Evolutionary conservation across 2,113 vertebrate species (phyloP).

Genomic region (Pseudorhombus dupliciocellatus): DNA sequence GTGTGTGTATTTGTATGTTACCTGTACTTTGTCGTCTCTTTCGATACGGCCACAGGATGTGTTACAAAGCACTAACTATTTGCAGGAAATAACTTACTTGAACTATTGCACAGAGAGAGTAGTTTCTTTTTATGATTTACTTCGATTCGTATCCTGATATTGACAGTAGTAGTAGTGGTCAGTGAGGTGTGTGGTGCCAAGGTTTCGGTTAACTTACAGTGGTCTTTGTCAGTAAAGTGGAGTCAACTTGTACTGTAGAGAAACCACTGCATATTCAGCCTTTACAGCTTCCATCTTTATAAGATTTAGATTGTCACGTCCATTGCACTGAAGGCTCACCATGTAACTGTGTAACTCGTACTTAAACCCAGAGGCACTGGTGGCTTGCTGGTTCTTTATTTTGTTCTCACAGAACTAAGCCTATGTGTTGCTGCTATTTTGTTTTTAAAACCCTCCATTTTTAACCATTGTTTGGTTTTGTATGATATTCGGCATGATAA

Average conservation of each 20-base stretch:
- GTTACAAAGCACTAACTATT: constrained; percentile 65
- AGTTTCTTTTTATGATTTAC: constrained; percentile 53
- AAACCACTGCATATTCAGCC: constrained; percentile 53
- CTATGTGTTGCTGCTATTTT: constrained; percentile 83
- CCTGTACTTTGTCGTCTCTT: constrained; percentile 61
- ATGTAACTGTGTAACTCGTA: constrained; percentile 68
- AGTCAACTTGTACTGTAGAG: constrained; percentile 50
- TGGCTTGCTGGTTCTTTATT: constrained; percentile 80
- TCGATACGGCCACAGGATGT: constrained; percentile 73
- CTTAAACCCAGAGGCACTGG: constrained; percentile 82
- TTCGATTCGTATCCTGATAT: constrained; percentile 29
- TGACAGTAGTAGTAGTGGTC: constrained; percentile 40
- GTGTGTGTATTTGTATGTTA: constrained; percentile 70
- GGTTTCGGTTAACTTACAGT: constrained; percentile 45
- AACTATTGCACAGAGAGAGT: constrained; percentile 76
- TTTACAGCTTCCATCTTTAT: constrained; percentile 60
- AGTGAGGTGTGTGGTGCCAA: constrained; percentile 55
- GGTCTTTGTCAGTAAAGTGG: constrained; percentile 41
- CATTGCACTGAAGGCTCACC: constrained; percentile 82
- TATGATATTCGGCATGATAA: constrained; percentile 49
- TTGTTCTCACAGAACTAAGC: constrained; percentile 79
- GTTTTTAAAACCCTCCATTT: constrained; percentile 53
- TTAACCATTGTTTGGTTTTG: constrained; percentile 54
- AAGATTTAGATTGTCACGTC: constrained; percentile 55
- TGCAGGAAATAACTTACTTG: constrained; percentile 79